Base-by-base conservation (phyloP, 2,797 vertebrate species). In the Chelon labrosus region DNA sequence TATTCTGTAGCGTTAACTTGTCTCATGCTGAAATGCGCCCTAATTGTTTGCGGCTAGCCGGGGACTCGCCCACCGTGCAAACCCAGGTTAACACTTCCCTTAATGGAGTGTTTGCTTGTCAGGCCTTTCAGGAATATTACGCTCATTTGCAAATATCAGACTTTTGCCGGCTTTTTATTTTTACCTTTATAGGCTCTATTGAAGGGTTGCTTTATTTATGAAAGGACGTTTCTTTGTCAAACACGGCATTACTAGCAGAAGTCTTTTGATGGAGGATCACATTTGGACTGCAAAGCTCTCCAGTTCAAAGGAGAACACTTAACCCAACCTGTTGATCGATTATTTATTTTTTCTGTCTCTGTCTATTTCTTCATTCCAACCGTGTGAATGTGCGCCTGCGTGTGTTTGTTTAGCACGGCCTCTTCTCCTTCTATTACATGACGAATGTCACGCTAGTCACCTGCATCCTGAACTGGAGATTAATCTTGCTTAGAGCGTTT, bases 401-500 rank as follows among this genome's bases (percentile, higher is more conserved):
- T 61, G 51, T 67, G 73, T 73, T 62, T 73, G 66, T 70, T 74
- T 54, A 64, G 69, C 49, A 49, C 50, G 52, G 58, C 79, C 84
- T 65, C 76, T 71, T 65, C 51, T 79, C 67, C 58, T 59, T 59
- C 76, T 76, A 73, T 77, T 75, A 77, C 77, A 89, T 89, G 89
- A 93, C 83, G 73, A 91, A 94, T 91, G 87, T 74, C 77, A 80
- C 42, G 2, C 69, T 87, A 83, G 85, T 90, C 90, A 88, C 89
- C 89, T 89, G 84, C 75, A 84, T 88, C 77, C 85, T 73, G 64
- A 83, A 68, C 71, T 71, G 77, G 37, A 88, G 79, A 95, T 93
- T 92, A 89, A 93, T 95, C 92, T 93, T 93, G 84, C 63, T 93
- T 91, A 90, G 78, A 86, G 85, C 80, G 65, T 85, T 84, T 73